Conservation (phyloP, 2,113 vertebrate species). For the Oxyruncus cristatus region DNA sequence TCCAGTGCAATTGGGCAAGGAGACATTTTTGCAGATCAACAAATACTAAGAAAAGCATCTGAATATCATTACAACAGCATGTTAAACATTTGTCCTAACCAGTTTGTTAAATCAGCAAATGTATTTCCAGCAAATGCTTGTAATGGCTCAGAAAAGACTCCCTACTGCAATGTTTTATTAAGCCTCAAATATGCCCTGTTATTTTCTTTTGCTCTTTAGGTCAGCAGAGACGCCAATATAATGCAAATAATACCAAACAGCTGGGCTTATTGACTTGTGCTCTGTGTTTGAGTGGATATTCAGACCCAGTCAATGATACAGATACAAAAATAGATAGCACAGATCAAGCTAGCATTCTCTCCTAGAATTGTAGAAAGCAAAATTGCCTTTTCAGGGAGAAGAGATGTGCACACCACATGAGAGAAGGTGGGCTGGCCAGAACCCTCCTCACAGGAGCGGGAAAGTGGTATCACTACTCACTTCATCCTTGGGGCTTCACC, state of each 20-base stretch:
- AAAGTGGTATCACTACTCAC: background rate
- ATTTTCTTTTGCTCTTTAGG: slow-evolving; percentile 77
- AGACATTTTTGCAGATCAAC: slow-evolving; percentile 76
- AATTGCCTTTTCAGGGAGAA: background rate
- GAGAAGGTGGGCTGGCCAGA: background rate
- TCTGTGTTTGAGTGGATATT: background rate
- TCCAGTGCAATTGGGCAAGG: slow-evolving; percentile 72
- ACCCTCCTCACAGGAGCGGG: background rate
- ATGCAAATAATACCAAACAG: slow-evolving; percentile 71
- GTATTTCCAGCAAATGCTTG: slow-evolving; percentile 72
- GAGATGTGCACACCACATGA: background rate
- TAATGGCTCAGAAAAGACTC: slow-evolving; percentile 76
- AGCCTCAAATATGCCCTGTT: slow-evolving; percentile 76
- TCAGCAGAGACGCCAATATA: slow-evolving; percentile 69
- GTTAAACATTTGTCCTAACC: slow-evolving; percentile 79
- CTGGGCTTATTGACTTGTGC: slow-evolving; percentile 53
- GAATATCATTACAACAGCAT: slow-evolving; percentile 77
- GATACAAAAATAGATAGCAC: background rate
- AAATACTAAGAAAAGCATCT: slow-evolving; percentile 78
- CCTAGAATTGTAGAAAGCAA: background rate
- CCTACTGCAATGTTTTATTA: slow-evolving; percentile 77
- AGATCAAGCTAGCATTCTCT: background rate
- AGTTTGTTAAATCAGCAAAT: slow-evolving; percentile 81
- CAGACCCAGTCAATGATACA: background rate
- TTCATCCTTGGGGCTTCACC: background rate